Percentiles rank a stretch among this genome's conserved stretches.
phyloP scores from a whole-genome alignment of 2,797 vertebrate genomes.

The Cossypha polioptera region DNA sequence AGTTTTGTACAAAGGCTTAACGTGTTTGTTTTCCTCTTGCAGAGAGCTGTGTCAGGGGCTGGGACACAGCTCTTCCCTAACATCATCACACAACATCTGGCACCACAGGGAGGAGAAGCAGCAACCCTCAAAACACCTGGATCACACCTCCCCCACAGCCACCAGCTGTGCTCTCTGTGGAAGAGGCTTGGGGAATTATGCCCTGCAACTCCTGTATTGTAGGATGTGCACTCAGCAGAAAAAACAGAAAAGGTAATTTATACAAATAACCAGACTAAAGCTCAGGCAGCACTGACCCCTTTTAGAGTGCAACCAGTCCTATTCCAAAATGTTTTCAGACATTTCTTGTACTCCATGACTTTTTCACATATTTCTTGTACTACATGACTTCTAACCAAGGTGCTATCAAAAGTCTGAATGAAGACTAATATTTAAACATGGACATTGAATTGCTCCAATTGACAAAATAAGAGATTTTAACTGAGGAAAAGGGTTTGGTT shows the following conservation, averaged over 20 bases:
- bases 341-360: background rate
- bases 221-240: background rate
- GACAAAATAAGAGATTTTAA: background rate
- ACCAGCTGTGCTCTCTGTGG: background rate
- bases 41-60: background rate
- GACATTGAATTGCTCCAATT: background rate
- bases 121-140: background rate
- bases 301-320: rapidly evolving
- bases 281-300: background rate
- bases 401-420: background rate
- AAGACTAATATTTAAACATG: background rate
- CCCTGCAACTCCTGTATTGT: background rate
- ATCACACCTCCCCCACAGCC: background rate
- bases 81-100: background rate
- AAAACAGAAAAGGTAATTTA: background rate
- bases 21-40: background rate
- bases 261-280: background rate
- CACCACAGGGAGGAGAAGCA: background rate
- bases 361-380: background rate
- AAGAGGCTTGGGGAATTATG: background rate
- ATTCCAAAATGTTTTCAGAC: background rate
- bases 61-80: background rate
- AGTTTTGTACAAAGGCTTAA: background rate
- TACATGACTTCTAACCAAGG: background rate
- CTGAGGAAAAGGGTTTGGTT: background rate